Base-by-base conservation (phyloP, 2,797 vertebrate species). In the Odontamblyopus rebecca region DNA sequence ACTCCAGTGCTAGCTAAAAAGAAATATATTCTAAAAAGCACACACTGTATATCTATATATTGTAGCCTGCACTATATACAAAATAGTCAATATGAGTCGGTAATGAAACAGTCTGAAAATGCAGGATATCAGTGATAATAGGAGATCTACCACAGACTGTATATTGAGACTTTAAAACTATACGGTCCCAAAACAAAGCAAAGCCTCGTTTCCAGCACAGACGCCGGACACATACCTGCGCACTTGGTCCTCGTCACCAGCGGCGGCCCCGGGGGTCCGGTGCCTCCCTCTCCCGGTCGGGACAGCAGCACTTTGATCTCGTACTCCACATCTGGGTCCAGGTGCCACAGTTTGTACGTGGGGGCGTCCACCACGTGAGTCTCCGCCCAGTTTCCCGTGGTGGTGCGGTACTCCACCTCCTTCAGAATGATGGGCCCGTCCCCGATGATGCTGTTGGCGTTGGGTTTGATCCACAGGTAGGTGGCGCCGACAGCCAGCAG, bases 381-480 rank as follows among this genome's bases (percentile, higher is more conserved):
- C 91, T 99, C 97, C 0, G 95, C 96, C 97, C 97, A 98, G 73
- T 97, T 98, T 19, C 97, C 97, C 0, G 96, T 95, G 4, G 97
- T 98, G 19, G 97, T 98, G 19, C 97, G 93, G 78, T 99, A 99
- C 70, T 98, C 97, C 77, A 99, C 97, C 79, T 99, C 97, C 85
- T 99, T 99, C 56, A 98, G 76, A 81, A 98, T 97, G 86, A 99
- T 99, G 18, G 97, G 97, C 12, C 97, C 97, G 0, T 99, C 97
- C 0, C 97, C 97, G 0, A 99, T 98, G 89, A 99, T 99, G 84
- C 97, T 98, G 90, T 99, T 99, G 83, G 97, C 97, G 0, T 99
- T 99, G 72, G 97, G 97, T 72, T 98, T 98, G 93, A 99, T 98
- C 97, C 97, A 98, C 61, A 99, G 91, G 87, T 99, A 99, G 0